Evolutionary conservation across 1,140 invertebrate genomes (phyloP).

Genomic region (Anoplolepis gracilipes): DNA sequence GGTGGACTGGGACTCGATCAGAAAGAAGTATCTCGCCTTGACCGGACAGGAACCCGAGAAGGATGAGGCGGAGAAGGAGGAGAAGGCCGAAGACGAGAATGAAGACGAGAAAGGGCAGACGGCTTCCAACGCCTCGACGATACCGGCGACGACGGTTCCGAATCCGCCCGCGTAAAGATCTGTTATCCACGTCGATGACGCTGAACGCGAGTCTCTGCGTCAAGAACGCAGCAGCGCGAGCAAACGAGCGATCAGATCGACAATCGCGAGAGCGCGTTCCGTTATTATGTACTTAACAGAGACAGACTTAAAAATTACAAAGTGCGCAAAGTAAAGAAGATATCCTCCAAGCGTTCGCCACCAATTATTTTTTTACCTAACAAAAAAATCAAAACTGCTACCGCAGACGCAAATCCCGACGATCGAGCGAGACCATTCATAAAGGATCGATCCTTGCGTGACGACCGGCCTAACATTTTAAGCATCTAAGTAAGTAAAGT

Average conservation of each 20-base stretch:
- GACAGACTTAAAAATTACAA: background rate
- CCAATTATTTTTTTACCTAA: background rate
- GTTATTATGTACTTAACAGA: conserved; percentile 10
- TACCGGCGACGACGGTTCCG: conserved; percentile 72
- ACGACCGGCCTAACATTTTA: conserved; percentile 63
- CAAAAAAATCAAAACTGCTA: conserved; percentile 33
- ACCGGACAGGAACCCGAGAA: conserved; percentile 90
- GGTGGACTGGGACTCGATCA: conserved; percentile 95
- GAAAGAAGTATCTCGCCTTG: conserved; percentile 94
- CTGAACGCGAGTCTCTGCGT: background rate
- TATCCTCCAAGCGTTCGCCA: background rate
- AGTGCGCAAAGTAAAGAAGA: conserved; percentile 3
- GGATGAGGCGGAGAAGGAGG: conserved; percentile 85
- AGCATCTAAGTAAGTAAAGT: conserved; percentile 74
- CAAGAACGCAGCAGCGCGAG: conserved; percentile 13
- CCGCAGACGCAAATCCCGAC: conserved; percentile 15
- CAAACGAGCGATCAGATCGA: conserved; percentile 31
- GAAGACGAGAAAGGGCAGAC: conserved; percentile 81
- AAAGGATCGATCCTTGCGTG: conserved; percentile 53
- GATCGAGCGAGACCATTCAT: conserved; percentile 49
- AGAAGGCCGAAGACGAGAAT: conserved; percentile 84
- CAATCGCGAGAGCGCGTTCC: background rate
- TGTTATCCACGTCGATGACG: background rate
- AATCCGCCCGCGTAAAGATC: conserved; percentile 77
- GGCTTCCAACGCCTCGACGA: conserved; percentile 78